A percentile compares a stretch with the other conserved stretches of the same genome.
phyloP scores from a whole-genome alignment of 2,797 vertebrate species.

The Danio albolineatus region DNA sequence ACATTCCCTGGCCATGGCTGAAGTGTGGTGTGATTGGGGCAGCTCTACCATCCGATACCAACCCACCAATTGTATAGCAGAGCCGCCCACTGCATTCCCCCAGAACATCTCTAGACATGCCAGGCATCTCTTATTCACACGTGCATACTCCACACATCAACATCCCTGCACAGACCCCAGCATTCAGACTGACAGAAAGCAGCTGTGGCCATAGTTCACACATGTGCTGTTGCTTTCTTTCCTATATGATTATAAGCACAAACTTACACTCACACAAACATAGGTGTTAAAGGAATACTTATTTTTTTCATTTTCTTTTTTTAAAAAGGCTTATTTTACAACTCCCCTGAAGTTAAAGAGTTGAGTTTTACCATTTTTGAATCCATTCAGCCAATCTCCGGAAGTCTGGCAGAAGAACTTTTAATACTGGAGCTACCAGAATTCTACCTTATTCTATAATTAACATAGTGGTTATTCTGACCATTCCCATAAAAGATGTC shows the following conservation, averaged over 20 bases:
- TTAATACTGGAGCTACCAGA: too few species aligned
- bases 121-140: not conserved
- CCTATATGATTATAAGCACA: not conserved
- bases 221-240: slow-evolving; percentile 53
- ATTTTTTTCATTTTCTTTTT: too few species aligned
- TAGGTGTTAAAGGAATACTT: too few species aligned
- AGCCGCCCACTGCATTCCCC: not conserved
- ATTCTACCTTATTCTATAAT: too few species aligned
- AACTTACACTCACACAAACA: not conserved
- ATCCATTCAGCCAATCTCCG: too few species aligned
- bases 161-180: slow-evolving; percentile 59
- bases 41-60: slow-evolving; percentile 59
- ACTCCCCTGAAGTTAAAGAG: too few species aligned
- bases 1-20: slow-evolving; percentile 51
- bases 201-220: slow-evolving; percentile 22
- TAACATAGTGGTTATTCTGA: too few species aligned
- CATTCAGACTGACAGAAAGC: slow-evolving; percentile 51
- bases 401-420: too few species aligned
- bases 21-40: slow-evolving; percentile 46
- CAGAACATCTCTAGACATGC: not conserved
- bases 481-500: too few species aligned
- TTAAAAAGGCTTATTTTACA: too few species aligned
- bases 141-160: slow-evolving; percentile 55
- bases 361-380: too few species aligned
- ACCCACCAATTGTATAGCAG: slow-evolving; percentile 68